Base-by-base conservation (phyloP, 1,140 invertebrate genomes). In the Cotesia glomerata region DNA sequence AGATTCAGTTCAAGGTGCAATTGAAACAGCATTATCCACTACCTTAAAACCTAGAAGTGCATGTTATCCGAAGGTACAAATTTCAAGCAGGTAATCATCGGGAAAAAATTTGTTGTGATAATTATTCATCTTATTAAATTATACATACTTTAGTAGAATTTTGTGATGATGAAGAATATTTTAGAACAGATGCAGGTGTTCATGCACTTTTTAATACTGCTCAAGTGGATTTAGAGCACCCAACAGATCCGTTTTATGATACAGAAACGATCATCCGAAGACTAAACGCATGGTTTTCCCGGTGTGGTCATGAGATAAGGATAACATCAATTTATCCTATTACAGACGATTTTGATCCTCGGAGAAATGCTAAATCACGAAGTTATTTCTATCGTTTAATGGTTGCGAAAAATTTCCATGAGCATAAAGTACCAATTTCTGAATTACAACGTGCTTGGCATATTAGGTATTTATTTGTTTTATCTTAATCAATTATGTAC, bases 111-210 rank as follows among this genome's bases (percentile, higher is more conserved):
- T n/a, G n/a, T 63, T 7, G 14, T 13, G 1, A 32, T 69, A 67
- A 73, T 59, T 14, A 35, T 64, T 35, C 18, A 69, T 65, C 62
- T 67, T 56, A 61, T 0, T 39, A 0, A 66, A 13, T 26, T 52
- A n/a, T 58, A 14, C 16, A n/a, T 58, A 58, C 54, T 58, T n/a
- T n/a, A n/a, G n/a, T n/a, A n/a, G 1, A n/a, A 18, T 26, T 4
- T 5, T 32, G 67, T 26, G 5, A 35, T n/a, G 18, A 63, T 2
- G 8, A 71, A 67, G 77, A 80, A 16, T 51, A n/a, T 78, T 79
- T 84, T 77, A 93, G 92, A 77, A 94, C 93, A 84, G 92, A 94
- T 89, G 83, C 89, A 8, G 92, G 92, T 69, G 92, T 94, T 4
- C 92, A 93, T 85, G 92, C 91, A 1, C 77, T 93, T 11, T 88